A percentile compares a stretch with the other conserved stretches of the same genome.
phyloP scores from a whole-genome alignment of 2,113 vertebrate genomes.

The Gambusia affinis region DNA sequence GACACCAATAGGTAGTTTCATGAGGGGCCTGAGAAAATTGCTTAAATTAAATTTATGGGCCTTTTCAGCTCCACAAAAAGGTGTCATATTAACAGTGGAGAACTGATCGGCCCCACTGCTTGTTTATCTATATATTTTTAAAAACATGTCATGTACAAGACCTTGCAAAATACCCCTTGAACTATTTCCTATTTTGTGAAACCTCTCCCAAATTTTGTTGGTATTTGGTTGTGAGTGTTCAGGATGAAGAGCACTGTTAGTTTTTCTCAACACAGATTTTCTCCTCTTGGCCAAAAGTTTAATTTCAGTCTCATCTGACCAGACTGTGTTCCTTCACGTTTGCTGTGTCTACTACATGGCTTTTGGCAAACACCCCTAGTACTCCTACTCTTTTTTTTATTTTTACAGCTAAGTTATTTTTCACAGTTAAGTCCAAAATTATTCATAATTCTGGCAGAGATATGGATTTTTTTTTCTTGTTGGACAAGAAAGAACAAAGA shows the following conservation, averaged over 20 bases:
- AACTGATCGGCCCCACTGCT: constrained; percentile 36
- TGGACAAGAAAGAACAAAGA: too few relatives aligned
- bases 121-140: constrained; percentile 25
- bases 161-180: not conserved
- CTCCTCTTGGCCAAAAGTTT: not conserved
- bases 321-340: not conserved
- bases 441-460: too few relatives aligned
- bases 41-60: constrained; percentile 33
- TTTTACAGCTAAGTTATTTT: too few relatives aligned
- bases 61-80: constrained; percentile 32
- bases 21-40: constrained; percentile 13
- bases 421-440: too few relatives aligned
- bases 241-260: not conserved
- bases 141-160: not conserved
- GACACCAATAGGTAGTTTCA: constrained; percentile 32
- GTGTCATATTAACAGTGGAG: constrained; percentile 34
- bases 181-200: not conserved
- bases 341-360: not conserved
- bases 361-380: not conserved
- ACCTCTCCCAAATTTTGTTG: not conserved
- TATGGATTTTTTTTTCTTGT: too few relatives aligned
- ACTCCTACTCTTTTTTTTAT: too few relatives aligned
- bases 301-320: not conserved
- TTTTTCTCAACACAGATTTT: not conserved
- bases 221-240: not conserved